A percentile compares a stretch with the other conserved stretches of the same genome.
These are phyloP conservation scores for Oreochromis grahami DNA, from an alignment of 2,797 vertebrate species.

Conservation along the genomic window DNA sequence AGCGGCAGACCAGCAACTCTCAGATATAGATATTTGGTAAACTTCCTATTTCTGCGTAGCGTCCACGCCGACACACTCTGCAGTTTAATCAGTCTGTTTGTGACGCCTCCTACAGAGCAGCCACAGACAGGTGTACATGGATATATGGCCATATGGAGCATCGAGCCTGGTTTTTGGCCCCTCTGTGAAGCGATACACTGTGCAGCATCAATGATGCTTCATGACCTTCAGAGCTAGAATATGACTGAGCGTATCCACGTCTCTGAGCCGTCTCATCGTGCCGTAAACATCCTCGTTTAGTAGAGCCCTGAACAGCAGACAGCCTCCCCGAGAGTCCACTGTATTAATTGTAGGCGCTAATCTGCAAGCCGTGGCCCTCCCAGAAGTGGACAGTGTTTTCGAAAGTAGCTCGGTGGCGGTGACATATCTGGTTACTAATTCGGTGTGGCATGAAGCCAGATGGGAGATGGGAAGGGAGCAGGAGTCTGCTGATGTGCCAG, in stretches of 20 bases:
- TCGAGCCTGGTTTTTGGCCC: not conserved
- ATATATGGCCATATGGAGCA: not conserved
- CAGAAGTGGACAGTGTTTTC: constrained; percentile 57
- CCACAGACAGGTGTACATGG: not conserved
- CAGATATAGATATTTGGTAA: not conserved
- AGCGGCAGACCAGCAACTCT: not conserved
- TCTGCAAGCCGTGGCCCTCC: constrained; percentile 59
- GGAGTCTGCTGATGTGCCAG: constrained; percentile 49
- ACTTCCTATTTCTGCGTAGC: not conserved
- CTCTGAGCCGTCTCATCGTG: not conserved
- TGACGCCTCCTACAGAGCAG: not conserved
- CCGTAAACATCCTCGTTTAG: not conserved
- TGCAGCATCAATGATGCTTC: not conserved
- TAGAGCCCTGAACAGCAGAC: not conserved
- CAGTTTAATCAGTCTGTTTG: not conserved
- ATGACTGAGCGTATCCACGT: not conserved
- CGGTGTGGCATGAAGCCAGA: constrained; percentile 51
- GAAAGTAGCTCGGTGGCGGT: constrained; percentile 35
- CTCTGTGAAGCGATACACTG: not conserved
- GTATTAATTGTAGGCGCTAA: constrained; percentile 67
- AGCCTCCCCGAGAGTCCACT: constrained; percentile 19
- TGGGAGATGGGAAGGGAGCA: constrained; percentile 48
- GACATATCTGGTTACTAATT: constrained; percentile 69
- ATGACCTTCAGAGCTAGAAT: not conserved
- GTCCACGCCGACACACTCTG: not conserved